Percentiles rank a stretch among this genome's conserved stretches.
These are phyloP conservation scores for Conops quadrifasciatus DNA, from an alignment of 2,888 invertebrate genomes.

Conservation along the genomic window DNA sequence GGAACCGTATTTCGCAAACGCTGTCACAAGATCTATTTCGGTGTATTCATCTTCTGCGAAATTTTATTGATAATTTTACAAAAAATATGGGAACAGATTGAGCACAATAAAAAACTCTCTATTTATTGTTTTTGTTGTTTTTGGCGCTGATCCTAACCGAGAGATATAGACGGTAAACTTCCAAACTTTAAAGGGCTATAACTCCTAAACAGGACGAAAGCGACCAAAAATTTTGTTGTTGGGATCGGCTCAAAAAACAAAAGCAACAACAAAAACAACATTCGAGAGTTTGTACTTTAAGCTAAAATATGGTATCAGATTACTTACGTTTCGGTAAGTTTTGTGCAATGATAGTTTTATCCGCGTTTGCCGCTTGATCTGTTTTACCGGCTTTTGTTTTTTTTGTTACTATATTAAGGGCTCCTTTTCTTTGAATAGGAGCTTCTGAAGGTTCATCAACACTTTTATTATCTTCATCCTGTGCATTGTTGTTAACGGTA, in stretches of 20 bases:
- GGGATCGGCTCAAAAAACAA: too few species aligned
- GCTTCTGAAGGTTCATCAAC: conserved; percentile 50
- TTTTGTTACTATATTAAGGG: conserved; percentile 45
- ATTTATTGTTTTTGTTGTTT: too few species aligned
- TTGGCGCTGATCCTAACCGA: too few species aligned
- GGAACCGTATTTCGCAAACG: conserved; percentile 53
- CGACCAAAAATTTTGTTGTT: too few species aligned
- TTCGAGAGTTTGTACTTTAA: background rate
- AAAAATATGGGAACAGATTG: background rate
- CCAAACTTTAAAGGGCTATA: too few species aligned
- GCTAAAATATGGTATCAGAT: too few species aligned
- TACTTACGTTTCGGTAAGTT: conserved; percentile 51
- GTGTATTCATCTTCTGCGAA: conserved; percentile 45
- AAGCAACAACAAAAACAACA: too few species aligned
- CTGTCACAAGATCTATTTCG: conserved; percentile 47
- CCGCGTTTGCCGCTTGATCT: conserved; percentile 26
- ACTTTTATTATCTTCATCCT: conserved; percentile 33
- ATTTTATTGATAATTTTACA: background rate
- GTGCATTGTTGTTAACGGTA: conserved; percentile 23
- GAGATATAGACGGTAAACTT: too few species aligned
- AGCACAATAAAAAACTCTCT: background rate
- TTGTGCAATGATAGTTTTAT: conserved; percentile 43
- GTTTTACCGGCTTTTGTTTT: conserved; percentile 44
- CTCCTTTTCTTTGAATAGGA: conserved; percentile 43
- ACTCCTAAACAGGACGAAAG: too few species aligned